Evolutionary conservation across 2,888 invertebrate genomes (phyloP).

Genomic region (Hipparchia sbordonii): DNA sequence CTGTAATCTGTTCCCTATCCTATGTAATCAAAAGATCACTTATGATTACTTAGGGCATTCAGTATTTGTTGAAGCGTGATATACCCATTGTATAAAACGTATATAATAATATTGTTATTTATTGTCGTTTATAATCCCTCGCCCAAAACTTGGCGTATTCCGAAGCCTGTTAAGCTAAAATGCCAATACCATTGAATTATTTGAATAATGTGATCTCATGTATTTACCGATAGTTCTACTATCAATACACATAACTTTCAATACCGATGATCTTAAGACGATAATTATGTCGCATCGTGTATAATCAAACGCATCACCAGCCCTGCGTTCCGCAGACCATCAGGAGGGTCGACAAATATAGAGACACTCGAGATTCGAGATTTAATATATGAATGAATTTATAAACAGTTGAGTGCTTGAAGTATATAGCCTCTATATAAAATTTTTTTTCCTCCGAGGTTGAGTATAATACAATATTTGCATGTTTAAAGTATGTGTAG

Average conservation of each 20-base stretch:
- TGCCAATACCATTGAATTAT: slow-evolving; percentile 38
- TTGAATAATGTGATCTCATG: slow-evolving; percentile 16
- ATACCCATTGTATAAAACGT: not conserved
- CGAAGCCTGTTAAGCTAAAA: slow-evolving; percentile 21
- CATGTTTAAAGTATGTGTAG: too few species aligned
- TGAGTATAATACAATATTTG: too few species aligned
- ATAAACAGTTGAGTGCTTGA: too few species aligned
- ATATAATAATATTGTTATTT: not conserved
- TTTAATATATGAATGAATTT: too few species aligned
- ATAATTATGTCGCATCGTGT: too few species aligned
- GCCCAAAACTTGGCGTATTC: slow-evolving; percentile 21
- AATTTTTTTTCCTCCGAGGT: too few species aligned
- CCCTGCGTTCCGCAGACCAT: too few species aligned
- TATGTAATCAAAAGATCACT: slow-evolving; percentile 16
- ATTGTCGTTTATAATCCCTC: slow-evolving; percentile 19
- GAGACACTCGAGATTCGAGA: too few species aligned
- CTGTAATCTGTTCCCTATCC: slow-evolving; percentile 6
- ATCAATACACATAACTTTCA: not conserved
- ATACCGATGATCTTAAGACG: too few species aligned
- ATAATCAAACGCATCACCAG: too few species aligned
- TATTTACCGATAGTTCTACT: not conserved
- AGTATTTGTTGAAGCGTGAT: not conserved
- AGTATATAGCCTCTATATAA: too few species aligned
- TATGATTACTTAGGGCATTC: slow-evolving; percentile 12
- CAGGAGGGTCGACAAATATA: too few species aligned